Evolutionary conservation across 1,140 invertebrate genomes (phyloP).

Genomic region (Bombus huntii): DNA sequence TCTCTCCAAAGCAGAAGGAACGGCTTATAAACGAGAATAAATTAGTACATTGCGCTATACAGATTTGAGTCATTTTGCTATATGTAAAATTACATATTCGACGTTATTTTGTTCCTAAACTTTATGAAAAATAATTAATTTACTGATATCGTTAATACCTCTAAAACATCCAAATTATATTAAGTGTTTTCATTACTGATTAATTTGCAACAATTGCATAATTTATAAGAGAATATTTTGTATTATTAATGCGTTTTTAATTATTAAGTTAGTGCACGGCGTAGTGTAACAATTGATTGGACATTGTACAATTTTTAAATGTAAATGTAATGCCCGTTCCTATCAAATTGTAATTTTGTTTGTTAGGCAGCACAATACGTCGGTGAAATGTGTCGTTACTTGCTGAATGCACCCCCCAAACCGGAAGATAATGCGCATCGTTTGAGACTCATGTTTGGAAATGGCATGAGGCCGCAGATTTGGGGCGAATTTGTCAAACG

Average conservation of each 20-base stretch:
- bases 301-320: neutral
- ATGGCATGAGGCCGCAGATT: constrained; percentile 81
- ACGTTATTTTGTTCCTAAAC: neutral
- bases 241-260: no score
- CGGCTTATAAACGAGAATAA: neutral
- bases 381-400: constrained; percentile 91
- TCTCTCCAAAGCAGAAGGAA: neutral
- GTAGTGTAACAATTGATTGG: no score
- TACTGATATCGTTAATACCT: neutral
- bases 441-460: constrained; percentile 81
- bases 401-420: constrained; percentile 85
- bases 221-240: neutral
- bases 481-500: constrained; percentile 83
- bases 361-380: constrained; percentile 89
- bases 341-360: constrained; percentile 34
- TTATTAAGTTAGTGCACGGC: neutral
- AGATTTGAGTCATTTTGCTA: no score
- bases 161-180: neutral
- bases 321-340: neutral
- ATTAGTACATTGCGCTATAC: no score
- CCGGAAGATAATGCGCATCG: constrained; percentile 79
- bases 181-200: neutral
- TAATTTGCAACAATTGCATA: neutral
- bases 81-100: neutral
- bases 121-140: neutral